Evolutionary conservation across 2,888 invertebrate genomes (phyloP), one percentile per base, ranked within the genome.

Genomic region (Axea sp.): DNA sequence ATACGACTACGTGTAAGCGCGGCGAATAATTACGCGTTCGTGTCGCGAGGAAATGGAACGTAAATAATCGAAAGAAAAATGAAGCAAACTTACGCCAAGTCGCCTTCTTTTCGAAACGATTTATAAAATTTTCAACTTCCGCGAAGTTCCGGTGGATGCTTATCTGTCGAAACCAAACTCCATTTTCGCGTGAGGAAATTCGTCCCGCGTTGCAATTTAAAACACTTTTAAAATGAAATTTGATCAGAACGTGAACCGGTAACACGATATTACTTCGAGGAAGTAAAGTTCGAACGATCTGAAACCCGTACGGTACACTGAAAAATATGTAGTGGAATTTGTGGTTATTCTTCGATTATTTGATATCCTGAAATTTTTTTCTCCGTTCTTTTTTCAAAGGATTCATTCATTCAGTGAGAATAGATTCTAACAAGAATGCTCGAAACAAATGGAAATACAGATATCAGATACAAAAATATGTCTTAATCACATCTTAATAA

Each of bases 41-140:
- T 12, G 55, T 49, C 55, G 41, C 19, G 41, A 19, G 64, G 62
- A 72, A 72, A 72, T 65, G 72, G 55, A 51, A 64, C 30, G 72
- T 64, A 64, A 71, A 72, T 72, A 72, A 72, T 65, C 57, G 51
- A 37, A 59, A 64, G 72, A 72, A 64, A 72, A 72, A 72, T 72
- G 64, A 57, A 51, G 43, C 33, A 64, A 72, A 72, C 43, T 64
- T 64, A 35, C 1, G 15, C 30, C 12, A 26, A 43, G 41, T 33
- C 39, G 45, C 57, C 64, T 49, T 43, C 43, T 55, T 59, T 43
- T 30, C 47, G 19, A 22, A 65, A 43, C 57, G 45, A 64, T 72
- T 72, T 65, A 65, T 72, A 72, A 72, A 72, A 65, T 65, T 43
- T 45, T 39, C 19, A 65, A 65, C 65, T 65, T 53, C 39, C 72